Percentiles rank a stretch among this genome's conserved stretches.
phyloP scores from a whole-genome alignment of 2,113 vertebrate genomes.

The Malaclemys terrapin region DNA sequence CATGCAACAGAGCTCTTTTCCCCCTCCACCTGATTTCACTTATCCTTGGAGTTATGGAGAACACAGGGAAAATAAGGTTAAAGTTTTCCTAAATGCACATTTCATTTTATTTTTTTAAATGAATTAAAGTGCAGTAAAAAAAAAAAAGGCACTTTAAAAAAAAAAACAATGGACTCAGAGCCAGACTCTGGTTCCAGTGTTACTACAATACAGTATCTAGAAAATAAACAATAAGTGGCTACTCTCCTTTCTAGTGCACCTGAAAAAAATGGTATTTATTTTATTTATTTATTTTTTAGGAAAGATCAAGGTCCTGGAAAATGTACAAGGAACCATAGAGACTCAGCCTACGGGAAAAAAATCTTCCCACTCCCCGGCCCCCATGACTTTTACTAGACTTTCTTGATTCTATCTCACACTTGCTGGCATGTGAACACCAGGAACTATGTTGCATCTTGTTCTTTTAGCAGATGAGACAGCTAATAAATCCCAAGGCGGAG shows the following conservation, averaged over 20 bases:
- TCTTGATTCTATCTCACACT: neutral
- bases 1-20: neutral
- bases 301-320: neutral
- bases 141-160: neutral
- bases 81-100: neutral
- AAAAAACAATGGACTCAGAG: neutral
- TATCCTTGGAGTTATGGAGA: neutral
- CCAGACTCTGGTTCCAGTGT: neutral
- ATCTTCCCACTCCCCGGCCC: neutral
- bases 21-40: neutral
- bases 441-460: slow-evolving; percentile 37
- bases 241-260: neutral
- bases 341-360: neutral
- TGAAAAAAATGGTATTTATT: neutral
- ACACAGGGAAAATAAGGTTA: neutral
- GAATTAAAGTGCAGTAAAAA: neutral
- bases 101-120: neutral
- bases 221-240: neutral
- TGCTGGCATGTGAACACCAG: neutral
- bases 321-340: neutral
- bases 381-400: neutral
- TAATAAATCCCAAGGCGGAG: slow-evolving; percentile 25
- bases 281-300: neutral
- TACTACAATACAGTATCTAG: neutral
- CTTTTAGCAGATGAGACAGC: slow-evolving; percentile 27